Evolutionary conservation across 2,888 invertebrate genomes (phyloP), one percentile per base, ranked within the genome.

Genomic region (Dascillus cervinus): DNA sequence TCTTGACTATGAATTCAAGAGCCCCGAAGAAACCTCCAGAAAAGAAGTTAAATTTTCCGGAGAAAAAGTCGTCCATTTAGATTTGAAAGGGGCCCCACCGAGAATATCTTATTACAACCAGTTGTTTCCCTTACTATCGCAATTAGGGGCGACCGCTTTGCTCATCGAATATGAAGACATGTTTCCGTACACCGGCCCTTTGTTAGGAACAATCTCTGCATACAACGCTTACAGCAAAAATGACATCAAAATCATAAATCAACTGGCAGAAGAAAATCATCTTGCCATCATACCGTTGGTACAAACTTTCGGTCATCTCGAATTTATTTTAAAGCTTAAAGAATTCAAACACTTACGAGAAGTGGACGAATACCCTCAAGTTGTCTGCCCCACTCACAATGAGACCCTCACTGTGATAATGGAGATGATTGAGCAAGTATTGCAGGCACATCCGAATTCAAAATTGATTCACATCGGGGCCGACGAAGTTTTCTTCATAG

Each of bases 281-380:
- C 67, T 90, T 1, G 72, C 77, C 39, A 66, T 87, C 1, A 83
- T 89, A 46, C 89, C 89, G 0, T 62, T 90, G 28, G 66, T 90
- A n/a, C 89, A 87, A 65, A 85, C 86, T 0, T 88, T 88, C 58
- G 89, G 87, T 0, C 89, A 90, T 56, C 65, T 90, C 65, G 88
- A 89, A 59, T 83, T 80, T 64, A 72, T 79, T 0, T 64, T 90
- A 26, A 90, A 90, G 54, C 66, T 82, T 12, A 60, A 75, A 14
- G 67, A 79, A 32, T 85, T 76, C 52, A 65, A 69, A 32, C 70
- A 79, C 32, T 65, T 83, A 28, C 65, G 88, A 42, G 88, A 89
- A 63, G 67, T 73, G 0, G 58, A 62, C 0, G 56, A 62, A 11
- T 76, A 74, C 47, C 71, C 74, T 0, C 73, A 69, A 64, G 78